These are phyloP conservation scores for Hipposideros larvatus DNA, from an alignment of 2,797 vertebrate genomes.

Conservation along the genomic window DNA sequence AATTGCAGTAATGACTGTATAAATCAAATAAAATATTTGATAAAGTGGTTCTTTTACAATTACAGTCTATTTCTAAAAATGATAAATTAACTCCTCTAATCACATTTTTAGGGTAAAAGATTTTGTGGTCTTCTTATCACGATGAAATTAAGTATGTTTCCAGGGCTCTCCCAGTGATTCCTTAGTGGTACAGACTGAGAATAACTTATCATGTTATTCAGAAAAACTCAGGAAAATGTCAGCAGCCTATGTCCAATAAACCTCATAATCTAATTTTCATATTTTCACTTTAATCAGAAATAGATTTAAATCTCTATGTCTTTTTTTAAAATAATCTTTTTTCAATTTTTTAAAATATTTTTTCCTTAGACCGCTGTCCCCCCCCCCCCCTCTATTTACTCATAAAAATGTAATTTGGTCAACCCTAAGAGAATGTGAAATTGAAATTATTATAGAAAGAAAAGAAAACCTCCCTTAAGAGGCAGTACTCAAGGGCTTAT, in stretches of 20 bases:
- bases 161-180: background rate
- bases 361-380: background rate
- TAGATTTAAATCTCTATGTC: background rate
- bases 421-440: background rate
- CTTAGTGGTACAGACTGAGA: background rate
- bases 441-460: background rate
- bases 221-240: background rate
- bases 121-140: background rate
- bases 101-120: background rate
- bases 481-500: background rate
- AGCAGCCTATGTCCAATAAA: background rate
- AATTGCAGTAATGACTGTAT: background rate
- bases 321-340: background rate
- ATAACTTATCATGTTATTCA: background rate
- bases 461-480: background rate
- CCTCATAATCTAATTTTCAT: background rate
- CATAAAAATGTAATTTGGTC: background rate
- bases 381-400: background rate
- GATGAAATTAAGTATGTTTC: background rate
- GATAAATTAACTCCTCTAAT: background rate
- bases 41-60: background rate
- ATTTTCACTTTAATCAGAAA: background rate
- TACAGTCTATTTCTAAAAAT: background rate
- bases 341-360: background rate
- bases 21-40: background rate